phyloP scores from a whole-genome alignment of 2,888 invertebrate genomes.

The Lordiphosa andalusiaca region DNA sequence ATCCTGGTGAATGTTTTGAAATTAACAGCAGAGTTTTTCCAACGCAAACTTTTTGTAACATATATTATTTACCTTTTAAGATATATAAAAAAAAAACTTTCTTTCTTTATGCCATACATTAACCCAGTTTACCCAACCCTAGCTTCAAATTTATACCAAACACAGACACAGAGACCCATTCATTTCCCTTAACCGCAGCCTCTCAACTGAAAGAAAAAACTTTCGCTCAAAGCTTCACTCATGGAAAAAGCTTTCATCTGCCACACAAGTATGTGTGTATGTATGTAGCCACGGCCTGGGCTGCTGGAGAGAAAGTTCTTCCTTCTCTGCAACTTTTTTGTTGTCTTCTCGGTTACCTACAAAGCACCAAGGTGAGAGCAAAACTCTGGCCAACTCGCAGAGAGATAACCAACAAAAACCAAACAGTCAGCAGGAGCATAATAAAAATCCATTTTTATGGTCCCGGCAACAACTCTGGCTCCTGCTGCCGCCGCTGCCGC shows the following conservation, averaged over 20 bases:
- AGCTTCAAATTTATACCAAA: no score
- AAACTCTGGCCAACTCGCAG: constrained; percentile 35
- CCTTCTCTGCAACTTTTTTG: no score
- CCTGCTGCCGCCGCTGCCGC: constrained; percentile 19
- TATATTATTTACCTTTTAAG: no score
- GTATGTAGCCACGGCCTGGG: constrained; percentile 1
- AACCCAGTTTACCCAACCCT: constrained; percentile 7
- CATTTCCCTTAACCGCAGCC: constrained; percentile 2
- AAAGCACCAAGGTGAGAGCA: constrained; percentile 55
- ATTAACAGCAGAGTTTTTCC: no score
- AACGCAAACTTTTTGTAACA: no score
- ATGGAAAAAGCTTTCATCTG: constrained; percentile 20
- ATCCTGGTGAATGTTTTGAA: no score
- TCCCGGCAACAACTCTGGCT: constrained; percentile 47
- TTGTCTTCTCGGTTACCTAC: constrained; percentile 26
- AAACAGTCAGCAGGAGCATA: constrained; percentile 43
- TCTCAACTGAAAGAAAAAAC: constrained; percentile 7
- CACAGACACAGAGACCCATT: no score
- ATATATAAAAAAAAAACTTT: no score
- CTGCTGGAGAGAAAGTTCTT: constrained; percentile 41
- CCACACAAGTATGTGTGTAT: neutral
- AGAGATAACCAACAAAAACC: constrained; percentile 45
- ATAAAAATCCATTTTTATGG: constrained; percentile 75
- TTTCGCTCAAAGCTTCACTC: constrained; percentile 45
- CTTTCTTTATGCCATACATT: constrained; percentile 2